Evolutionary conservation across 92 coral and sea anemone genomes (phyloP).

Genomic region (Palythoa heliodiscus): DNA sequence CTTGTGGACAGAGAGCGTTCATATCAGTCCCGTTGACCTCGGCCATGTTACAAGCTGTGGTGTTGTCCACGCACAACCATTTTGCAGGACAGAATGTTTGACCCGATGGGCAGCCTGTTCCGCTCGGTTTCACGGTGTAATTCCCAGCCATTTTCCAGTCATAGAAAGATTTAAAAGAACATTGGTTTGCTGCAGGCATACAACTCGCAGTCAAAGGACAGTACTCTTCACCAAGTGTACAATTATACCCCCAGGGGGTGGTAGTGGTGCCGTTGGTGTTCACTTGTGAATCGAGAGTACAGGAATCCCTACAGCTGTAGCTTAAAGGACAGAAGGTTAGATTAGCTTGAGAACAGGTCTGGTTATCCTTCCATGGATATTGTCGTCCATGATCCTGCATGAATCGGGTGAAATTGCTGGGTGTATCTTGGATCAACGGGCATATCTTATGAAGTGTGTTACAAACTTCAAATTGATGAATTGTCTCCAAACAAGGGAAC

Average conservation of each 20-base stretch:
- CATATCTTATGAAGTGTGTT: not conserved
- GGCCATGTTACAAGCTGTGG: slow-evolving; percentile 8
- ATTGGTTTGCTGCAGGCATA: slow-evolving; percentile 17
- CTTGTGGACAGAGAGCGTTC: slow-evolving; percentile 14
- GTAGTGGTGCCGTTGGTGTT: not conserved
- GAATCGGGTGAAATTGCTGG: not conserved
- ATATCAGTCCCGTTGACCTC: slow-evolving; percentile 2
- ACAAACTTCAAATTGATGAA: slow-evolving; percentile 1
- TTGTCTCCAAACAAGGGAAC: slow-evolving; percentile 12
- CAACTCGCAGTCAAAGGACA: slow-evolving; percentile 38
- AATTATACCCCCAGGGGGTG: slow-evolving; percentile 31
- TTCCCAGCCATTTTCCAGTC: slow-evolving; percentile 40
- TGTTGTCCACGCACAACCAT: slow-evolving; percentile 11
- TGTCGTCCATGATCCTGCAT: not conserved
- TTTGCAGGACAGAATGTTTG: slow-evolving; percentile 31
- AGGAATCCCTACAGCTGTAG: slow-evolving; percentile 16
- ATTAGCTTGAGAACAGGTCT: slow-evolving; percentile 8
- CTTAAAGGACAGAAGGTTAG: slow-evolving; percentile 8
- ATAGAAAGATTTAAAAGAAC: slow-evolving; percentile 22
- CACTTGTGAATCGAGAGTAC: not conserved
- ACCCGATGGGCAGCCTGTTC: slow-evolving; percentile 9
- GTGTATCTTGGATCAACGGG: not conserved
- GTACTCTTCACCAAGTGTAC: slow-evolving; percentile 22
- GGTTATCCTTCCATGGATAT: slow-evolving; percentile 15
- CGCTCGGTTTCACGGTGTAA: slow-evolving; percentile 16